Conservation (phyloP, 2,888 invertebrate genomes). For the Ecliptopera silaceata region DNA sequence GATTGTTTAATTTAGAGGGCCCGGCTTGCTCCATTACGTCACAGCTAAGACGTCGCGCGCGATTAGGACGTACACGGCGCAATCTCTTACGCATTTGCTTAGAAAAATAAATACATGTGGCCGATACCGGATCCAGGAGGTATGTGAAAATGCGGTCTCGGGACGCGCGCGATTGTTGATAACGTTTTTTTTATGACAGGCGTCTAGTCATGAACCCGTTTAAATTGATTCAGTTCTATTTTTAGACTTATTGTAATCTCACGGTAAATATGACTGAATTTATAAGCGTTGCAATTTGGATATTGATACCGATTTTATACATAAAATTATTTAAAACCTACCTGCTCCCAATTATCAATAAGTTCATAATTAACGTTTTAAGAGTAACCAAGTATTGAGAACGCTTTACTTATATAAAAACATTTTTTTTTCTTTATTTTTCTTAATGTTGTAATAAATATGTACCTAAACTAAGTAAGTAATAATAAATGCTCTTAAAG, state of each 20-base stretch:
- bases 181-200: constrained; percentile 27
- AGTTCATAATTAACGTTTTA: no score
- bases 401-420: no score
- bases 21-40: constrained; percentile 66
- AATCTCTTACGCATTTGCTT: constrained; percentile 72
- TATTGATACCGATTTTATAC: neutral
- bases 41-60: constrained; percentile 68
- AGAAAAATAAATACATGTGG: constrained; percentile 78
- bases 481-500: neutral
- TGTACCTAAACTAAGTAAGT: no score
- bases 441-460: no score
- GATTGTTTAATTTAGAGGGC: constrained; percentile 77
- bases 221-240: constrained; percentile 17
- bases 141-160: constrained; percentile 64
- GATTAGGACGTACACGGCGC: constrained; percentile 65
- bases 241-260: constrained; percentile 4
- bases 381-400: no score
- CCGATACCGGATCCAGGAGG: constrained; percentile 68
- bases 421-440: no score
- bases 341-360: no score
- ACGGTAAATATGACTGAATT: neutral
- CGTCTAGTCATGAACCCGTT: constrained; percentile 13
- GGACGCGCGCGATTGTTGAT: constrained; percentile 27
- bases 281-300: no score
- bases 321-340: neutral